Evolutionary conservation across 2,797 vertebrate species (phyloP).

Genomic region (Echiichthys vipera): DNA sequence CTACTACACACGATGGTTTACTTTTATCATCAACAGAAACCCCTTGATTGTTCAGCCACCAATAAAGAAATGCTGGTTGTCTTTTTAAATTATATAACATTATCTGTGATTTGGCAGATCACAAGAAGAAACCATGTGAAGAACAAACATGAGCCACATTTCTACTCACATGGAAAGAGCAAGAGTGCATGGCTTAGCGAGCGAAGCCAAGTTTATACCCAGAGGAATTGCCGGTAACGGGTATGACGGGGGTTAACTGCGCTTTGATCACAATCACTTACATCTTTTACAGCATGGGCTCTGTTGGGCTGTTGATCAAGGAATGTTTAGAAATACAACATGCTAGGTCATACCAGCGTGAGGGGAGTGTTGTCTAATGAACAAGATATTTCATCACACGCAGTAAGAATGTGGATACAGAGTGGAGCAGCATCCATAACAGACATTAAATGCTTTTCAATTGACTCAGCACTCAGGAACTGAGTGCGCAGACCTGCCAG

Average conservation of each 20-base stretch:
- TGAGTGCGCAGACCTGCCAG: neutral
- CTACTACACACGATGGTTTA: slow-evolving; percentile 7
- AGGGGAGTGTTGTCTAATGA: slow-evolving; percentile 31
- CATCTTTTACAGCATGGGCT: slow-evolving; percentile 46
- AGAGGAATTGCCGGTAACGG: slow-evolving; percentile 64
- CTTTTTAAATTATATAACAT: slow-evolving; percentile 66
- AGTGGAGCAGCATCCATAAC: neutral
- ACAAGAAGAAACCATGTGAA: slow-evolving; percentile 56
- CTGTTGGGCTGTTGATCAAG: slow-evolving; percentile 51
- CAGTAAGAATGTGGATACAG: neutral
- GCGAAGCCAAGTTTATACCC: slow-evolving; percentile 69
- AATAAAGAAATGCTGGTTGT: slow-evolving; percentile 50
- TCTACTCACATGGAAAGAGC: slow-evolving; percentile 66
- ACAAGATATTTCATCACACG: slow-evolving; percentile 31
- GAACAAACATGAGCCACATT: slow-evolving; percentile 69
- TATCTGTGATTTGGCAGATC: slow-evolving; percentile 69
- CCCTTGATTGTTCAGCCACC: slow-evolving; percentile 56
- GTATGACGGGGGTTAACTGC: slow-evolving; percentile 66
- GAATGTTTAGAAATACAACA: slow-evolving; percentile 48
- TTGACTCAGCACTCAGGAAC: slow-evolving; percentile 25
- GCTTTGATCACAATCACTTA: slow-evolving; percentile 71
- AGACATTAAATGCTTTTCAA: slow-evolving; percentile 4
- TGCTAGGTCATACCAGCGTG: slow-evolving; percentile 36
- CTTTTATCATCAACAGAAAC: slow-evolving; percentile 67
- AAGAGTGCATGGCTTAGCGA: slow-evolving; percentile 55